Evolutionary conservation across 2,888 invertebrate genomes (phyloP).

Genomic region (Didymodactylos carnosus): DNA sequence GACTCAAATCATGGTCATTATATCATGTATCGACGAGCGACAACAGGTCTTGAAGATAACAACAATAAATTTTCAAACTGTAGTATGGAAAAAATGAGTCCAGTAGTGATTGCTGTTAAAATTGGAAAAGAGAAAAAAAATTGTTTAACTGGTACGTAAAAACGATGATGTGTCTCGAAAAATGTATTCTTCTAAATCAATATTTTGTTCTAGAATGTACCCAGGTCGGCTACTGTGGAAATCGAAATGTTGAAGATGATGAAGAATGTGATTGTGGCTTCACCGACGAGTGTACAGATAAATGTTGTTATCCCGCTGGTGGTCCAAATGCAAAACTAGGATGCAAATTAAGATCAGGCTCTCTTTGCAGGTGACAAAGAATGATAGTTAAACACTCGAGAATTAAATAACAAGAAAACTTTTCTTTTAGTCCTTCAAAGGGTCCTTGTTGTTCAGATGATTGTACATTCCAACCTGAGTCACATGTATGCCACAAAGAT

Average conservation of each 20-base stretch:
- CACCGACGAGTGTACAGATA: conserved; percentile 52
- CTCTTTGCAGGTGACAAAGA: background rate
- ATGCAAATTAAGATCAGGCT: conserved; percentile 10
- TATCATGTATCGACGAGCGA: conserved; percentile 98
- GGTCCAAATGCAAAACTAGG: background rate
- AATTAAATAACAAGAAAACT: background rate
- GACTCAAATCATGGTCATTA: conserved; percentile 81
- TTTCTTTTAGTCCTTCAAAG: conserved; percentile 59
- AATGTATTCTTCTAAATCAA: background rate
- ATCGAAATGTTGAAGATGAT: conserved; percentile 87
- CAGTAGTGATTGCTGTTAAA: conserved; percentile 72
- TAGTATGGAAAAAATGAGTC: conserved; percentile 78
- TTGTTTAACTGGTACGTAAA: conserved; percentile 53
- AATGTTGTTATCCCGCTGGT: conserved; percentile 47
- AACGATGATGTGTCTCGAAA: background rate
- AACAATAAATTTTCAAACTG: conserved; percentile 91
- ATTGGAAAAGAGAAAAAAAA: conserved; percentile 61
- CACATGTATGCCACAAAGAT: conserved; percentile 75
- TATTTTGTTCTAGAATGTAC: conserved; percentile 37
- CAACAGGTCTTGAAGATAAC: conserved; percentile 86
- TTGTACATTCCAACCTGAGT: conserved; percentile 69
- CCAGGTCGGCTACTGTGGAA: conserved; percentile 51
- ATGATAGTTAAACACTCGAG: background rate
- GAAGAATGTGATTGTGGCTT: conserved; percentile 99
- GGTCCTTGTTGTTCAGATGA: conserved; percentile 76